phyloP scores from a whole-genome alignment of 2,113 vertebrate species.

The Passer domesticus region DNA sequence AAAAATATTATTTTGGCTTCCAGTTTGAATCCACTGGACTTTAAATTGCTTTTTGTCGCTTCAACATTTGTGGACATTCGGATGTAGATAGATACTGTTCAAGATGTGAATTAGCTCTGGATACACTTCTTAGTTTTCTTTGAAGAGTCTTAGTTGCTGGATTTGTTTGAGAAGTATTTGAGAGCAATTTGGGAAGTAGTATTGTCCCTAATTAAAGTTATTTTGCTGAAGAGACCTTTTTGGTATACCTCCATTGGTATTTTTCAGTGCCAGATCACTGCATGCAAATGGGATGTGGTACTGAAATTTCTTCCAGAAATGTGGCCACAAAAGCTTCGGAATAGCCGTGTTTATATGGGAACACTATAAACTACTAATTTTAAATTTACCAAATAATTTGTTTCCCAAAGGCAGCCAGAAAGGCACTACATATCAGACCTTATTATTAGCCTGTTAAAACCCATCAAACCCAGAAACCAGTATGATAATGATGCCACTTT shows the following conservation, averaged over 20 bases:
- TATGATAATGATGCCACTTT: not conserved
- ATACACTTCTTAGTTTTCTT: not conserved
- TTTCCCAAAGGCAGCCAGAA: conserved; percentile 2
- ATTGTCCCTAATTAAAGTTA: not conserved
- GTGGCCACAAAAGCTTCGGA: not conserved
- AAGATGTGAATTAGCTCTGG: not conserved
- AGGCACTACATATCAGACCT: not conserved
- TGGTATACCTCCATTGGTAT: not conserved
- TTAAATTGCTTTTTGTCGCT: not conserved
- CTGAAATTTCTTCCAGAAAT: not conserved
- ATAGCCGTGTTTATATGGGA: not conserved
- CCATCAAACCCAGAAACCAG: not conserved
- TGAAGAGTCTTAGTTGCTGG: not conserved
- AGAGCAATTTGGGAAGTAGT: not conserved
- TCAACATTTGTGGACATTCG: not conserved
- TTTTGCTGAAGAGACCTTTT: not conserved
- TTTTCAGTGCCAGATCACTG: not conserved
- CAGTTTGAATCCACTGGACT: not conserved
- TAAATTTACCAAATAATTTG: not conserved
- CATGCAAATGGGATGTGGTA: not conserved
- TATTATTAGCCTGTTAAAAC: not conserved
- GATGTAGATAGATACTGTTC: not conserved
- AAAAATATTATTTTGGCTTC: not conserved
- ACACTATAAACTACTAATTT: not conserved
- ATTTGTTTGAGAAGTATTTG: not conserved